Evolutionary conservation across 1,140 invertebrate species (phyloP).

Genomic region (Drosophila ogumai): DNA sequence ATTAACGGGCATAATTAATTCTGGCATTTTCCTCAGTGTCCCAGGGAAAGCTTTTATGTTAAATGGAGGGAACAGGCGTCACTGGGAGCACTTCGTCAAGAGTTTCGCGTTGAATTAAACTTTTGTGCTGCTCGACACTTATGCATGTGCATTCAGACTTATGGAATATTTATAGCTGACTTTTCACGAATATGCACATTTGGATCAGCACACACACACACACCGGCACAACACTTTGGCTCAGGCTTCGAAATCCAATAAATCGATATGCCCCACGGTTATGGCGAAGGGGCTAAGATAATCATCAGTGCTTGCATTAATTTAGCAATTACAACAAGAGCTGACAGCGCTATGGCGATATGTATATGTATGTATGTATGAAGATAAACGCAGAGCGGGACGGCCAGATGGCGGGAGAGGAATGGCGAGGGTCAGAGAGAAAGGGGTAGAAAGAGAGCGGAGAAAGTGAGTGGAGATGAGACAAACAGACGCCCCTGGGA

Average conservation of each 20-base stretch:
- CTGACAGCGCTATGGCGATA: conserved; percentile 40
- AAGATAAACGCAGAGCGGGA: conserved; percentile 24
- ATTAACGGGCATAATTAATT: conserved; percentile 11
- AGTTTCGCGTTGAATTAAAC: conserved; percentile 2
- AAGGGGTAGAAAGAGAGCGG: not conserved
- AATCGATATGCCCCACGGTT: conserved; percentile 50
- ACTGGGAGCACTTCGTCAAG: conserved; percentile 4
- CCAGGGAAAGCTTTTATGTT: conserved; percentile 3
- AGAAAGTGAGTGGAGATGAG: conserved; percentile 29
- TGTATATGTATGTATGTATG: not conserved
- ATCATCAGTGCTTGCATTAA: conserved; percentile 69
- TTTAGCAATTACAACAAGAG: conserved; percentile 76
- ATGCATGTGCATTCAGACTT: conserved; percentile 12
- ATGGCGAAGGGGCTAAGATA: conserved; percentile 45
- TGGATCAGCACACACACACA: conserved; percentile 22
- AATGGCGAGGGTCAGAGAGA: not conserved
- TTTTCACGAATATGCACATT: conserved; percentile 18
- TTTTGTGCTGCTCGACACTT: conserved; percentile 9
- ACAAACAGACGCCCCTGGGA: conserved; percentile 58
- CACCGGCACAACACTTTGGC: conserved; percentile 8
- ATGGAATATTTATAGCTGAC: conserved; percentile 22
- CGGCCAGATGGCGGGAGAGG: not conserved
- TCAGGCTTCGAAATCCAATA: conserved; percentile 43
- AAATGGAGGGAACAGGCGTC: not conserved
- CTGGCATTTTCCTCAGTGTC: conserved; percentile 8